Percentiles rank a stretch among this genome's conserved stretches.
phyloP scores from a whole-genome alignment of 2,113 vertebrate genomes.

The Calyptommatus sinebrachiatus region DNA sequence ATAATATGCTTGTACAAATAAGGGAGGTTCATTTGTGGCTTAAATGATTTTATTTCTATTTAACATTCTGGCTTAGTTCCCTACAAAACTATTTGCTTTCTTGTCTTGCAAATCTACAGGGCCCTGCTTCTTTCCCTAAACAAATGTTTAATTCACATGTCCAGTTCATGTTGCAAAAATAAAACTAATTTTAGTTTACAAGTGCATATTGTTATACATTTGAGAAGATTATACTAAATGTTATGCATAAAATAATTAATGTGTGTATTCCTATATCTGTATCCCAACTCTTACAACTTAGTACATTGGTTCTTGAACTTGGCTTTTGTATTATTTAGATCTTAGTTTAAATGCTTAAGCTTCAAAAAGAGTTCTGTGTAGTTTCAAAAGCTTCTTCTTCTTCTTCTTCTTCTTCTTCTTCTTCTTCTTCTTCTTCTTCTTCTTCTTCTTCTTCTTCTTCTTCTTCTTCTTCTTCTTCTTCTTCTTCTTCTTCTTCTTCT shows the following conservation, averaged over 20 bases:
- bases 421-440: no score
- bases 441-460: no score
- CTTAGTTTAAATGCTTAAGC: neutral
- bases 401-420: no score
- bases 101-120: neutral
- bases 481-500: no score
- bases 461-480: no score
- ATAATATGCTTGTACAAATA: constrained; percentile 43
- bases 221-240: constrained; percentile 48
- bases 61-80: neutral
- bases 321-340: neutral
- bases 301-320: no score
- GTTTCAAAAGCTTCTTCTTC: no score
- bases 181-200: constrained; percentile 23
- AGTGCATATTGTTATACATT: constrained; percentile 18
- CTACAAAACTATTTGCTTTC: neutral
- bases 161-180: constrained; percentile 52
- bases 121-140: constrained; percentile 16
- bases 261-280: constrained; percentile 12
- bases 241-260: constrained; percentile 34
- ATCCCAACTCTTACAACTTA: neutral
- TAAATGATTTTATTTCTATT: constrained; percentile 18
- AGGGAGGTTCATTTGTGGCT: constrained; percentile 35
- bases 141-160: constrained; percentile 44
- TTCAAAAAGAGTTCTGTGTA: neutral